Evolutionary conservation across 1,140 invertebrate genomes (phyloP).

Genomic region (Sarcophaga bullata): DNA sequence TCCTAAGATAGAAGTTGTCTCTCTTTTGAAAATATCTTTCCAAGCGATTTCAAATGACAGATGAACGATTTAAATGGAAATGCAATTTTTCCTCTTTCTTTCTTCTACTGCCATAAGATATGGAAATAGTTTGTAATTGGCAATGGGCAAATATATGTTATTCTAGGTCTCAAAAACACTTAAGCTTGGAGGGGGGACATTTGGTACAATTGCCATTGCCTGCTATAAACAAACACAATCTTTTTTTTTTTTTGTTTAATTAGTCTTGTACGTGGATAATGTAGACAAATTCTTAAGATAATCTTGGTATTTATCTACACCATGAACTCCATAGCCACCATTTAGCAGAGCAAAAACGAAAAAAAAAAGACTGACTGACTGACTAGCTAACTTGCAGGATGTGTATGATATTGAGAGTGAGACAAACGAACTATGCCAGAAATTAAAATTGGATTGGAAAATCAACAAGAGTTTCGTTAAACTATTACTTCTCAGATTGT

Average conservation of each 20-base stretch:
- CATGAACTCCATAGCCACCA: neutral
- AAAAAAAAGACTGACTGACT: too few species aligned
- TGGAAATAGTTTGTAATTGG: neutral
- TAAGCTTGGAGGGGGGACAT: too few species aligned
- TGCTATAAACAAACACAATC: too few species aligned
- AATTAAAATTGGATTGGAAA: too few species aligned
- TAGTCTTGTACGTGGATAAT: constrained; percentile 28
- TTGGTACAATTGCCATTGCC: too few species aligned
- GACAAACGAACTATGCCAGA: too few species aligned
- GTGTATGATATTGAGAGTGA: too few species aligned
- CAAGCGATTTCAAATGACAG: constrained; percentile 33
- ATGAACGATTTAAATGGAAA: constrained; percentile 33
- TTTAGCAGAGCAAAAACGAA: neutral
- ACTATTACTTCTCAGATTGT: too few species aligned
- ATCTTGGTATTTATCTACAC: neutral
- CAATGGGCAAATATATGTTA: neutral
- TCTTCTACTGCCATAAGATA: neutral
- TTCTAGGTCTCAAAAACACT: too few species aligned
- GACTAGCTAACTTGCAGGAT: too few species aligned
- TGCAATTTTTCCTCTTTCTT: neutral
- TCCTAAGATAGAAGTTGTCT: constrained; percentile 21
- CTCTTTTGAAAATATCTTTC: constrained; percentile 22
- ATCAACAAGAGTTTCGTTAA: too few species aligned
- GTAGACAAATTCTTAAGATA: constrained; percentile 38
- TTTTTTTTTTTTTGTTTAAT: constrained; percentile 16